These are phyloP conservation scores for Heliocidaris tuberculata DNA, from an alignment of 35 echinoderm and acorn worm species.

Conservation along the genomic window DNA sequence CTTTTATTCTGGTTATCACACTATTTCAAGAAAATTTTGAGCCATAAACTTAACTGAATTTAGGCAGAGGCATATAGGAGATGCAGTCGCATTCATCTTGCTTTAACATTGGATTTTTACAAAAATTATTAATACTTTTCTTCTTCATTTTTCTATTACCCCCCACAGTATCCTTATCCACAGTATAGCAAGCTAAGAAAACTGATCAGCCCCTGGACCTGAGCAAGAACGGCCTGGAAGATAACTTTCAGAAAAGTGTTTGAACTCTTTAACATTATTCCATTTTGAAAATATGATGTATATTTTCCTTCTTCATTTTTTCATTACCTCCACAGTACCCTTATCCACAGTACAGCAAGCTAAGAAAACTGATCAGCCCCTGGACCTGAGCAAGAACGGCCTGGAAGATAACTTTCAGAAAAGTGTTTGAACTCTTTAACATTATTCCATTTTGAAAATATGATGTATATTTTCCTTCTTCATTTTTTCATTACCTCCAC, in stretches of 20 bases:
- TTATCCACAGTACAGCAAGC: neutral
- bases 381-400: slow-evolving; percentile 72
- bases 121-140: neutral
- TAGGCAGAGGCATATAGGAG: too few species aligned
- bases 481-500: too few species aligned
- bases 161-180: neutral
- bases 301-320: neutral
- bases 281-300: too few species aligned
- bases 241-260: neutral
- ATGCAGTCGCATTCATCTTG: too few species aligned
- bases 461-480: too few species aligned
- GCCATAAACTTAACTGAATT: too few species aligned
- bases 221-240: slow-evolving; percentile 60
- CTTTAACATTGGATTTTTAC: too few species aligned
- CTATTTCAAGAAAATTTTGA: too few species aligned
- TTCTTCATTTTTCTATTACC: neutral
- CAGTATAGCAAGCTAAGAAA: neutral
- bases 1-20: too few species aligned
- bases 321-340: neutral
- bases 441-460: too few species aligned
- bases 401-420: neutral
- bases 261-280: too few species aligned
- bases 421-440: too few species aligned
- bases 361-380: slow-evolving; percentile 67
- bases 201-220: slow-evolving; percentile 77